These are phyloP conservation scores for Ia io DNA, from an alignment of 2,113 vertebrate genomes.

Conservation along the genomic window DNA sequence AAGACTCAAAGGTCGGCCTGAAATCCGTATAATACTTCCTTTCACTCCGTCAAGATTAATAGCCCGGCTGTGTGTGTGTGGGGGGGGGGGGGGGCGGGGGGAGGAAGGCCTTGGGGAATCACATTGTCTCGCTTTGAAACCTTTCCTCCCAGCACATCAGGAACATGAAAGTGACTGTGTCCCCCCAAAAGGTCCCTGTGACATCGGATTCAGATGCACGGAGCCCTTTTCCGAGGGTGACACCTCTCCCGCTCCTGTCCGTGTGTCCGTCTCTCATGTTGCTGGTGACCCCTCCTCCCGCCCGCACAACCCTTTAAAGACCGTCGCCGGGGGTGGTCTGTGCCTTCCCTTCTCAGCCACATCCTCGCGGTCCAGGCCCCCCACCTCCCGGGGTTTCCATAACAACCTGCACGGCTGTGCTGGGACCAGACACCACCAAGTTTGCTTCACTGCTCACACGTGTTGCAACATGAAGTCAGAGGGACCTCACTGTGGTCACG, in stretches of 20 bases:
- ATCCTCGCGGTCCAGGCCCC: background rate
- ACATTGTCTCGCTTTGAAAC: constrained; percentile 24
- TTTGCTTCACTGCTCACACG: background rate
- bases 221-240: background rate
- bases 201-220: background rate
- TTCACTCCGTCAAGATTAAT: constrained; percentile 66
- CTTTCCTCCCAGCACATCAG: background rate
- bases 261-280: background rate
- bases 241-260: accelerated
- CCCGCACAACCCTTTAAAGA: too few species aligned
- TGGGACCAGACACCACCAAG: background rate
- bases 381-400: accelerated
- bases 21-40: constrained; percentile 53
- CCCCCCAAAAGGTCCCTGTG: background rate
- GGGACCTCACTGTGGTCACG: background rate
- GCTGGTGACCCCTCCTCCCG: background rate
- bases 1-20: background rate
- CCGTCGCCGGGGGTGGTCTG: too few species aligned
- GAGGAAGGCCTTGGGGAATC: background rate
- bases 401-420: background rate
- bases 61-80: background rate
- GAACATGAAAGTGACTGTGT: constrained; percentile 28
- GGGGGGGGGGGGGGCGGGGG: too few species aligned
- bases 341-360: background rate
- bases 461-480: background rate